Evolutionary conservation across 1,140 invertebrate genomes (phyloP), one percentile per base, ranked within the genome.

Genomic region (Araneus ventricosus): DNA sequence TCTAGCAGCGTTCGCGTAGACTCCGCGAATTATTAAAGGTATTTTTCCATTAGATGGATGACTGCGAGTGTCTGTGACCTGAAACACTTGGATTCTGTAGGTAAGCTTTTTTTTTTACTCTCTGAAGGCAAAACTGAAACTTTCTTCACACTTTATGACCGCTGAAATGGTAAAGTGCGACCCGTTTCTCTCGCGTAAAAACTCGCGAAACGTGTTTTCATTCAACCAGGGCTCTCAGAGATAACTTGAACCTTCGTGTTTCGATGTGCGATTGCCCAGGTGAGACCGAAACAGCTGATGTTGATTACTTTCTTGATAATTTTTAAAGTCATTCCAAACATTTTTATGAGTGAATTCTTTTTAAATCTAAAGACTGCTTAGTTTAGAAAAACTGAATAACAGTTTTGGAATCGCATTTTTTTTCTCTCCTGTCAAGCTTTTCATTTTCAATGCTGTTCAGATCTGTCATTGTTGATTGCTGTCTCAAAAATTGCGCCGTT

Each of bases 241-340:
- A 37, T 63, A 75, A 75, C 17, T 75, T 75, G 34, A 75, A 10
- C 30, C 67, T 75, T 30, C 70, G 70, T 75, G 70, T 30, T 37
- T 75, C 30, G 70, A 75, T 75, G 3, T 20, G 22, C 14, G 70
- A 75, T 75, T 37, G 27, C 34, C 30, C 70, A 75, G 70, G 70
- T 75, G 70, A 75, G 70, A 75, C 27, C 34, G 10, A 75, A 75
- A 75, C 70, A 75, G 70, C 70, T 75, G 70, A 75, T 75, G 17
- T 75, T 75, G 27, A 75, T 75, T 75, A 37, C 30, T 75, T 75
- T 75, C 61, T 75, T n/a, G 7, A n/a, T 63, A 5, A 63, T 63
- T 63, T n/a, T 63, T 63, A 52, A 45, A 45, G 45, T 52, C 10
- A 52, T 52, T 14, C 17, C 45, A 14, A 17, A 52, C 2, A 52